Percentiles rank a stretch among this genome's conserved stretches.
These are phyloP conservation scores for Actias luna DNA, from an alignment of 2,888 invertebrate genomes.

Conservation along the genomic window DNA sequence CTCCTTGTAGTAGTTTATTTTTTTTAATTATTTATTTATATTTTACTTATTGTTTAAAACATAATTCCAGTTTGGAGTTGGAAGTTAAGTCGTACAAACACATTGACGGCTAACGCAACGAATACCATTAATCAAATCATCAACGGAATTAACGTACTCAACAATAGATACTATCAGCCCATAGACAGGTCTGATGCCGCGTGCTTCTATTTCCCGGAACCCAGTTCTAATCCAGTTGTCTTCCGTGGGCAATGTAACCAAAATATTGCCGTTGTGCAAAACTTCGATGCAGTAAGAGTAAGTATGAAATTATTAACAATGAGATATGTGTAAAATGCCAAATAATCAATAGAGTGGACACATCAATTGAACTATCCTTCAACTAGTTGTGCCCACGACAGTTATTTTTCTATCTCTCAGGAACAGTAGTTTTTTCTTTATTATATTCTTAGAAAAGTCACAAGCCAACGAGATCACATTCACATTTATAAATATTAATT, in stretches of 20 bases:
- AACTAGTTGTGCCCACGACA: too few relatives aligned
- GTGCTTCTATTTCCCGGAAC: slow-evolving; percentile 48
- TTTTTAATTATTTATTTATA: neutral
- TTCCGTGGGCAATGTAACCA: slow-evolving; percentile 49
- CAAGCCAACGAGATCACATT: too few relatives aligned
- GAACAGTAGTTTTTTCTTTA: too few relatives aligned
- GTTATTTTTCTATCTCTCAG: too few relatives aligned
- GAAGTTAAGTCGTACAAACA: slow-evolving; percentile 48
- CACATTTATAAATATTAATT: too few relatives aligned
- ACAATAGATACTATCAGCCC: slow-evolving; percentile 39
- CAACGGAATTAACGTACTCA: slow-evolving; percentile 31
- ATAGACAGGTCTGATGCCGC: slow-evolving; percentile 35
- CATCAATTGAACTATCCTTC: too few relatives aligned
- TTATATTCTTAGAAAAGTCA: too few relatives aligned
- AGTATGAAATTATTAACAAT: slow-evolving; percentile 13
- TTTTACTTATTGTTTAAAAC: neutral
- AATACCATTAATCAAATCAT: slow-evolving; percentile 30
- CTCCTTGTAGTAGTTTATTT: neutral
- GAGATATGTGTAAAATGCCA: neutral
- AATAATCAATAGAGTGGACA: neutral
- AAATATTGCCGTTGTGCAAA: slow-evolving; percentile 48
- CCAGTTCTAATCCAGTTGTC: slow-evolving; percentile 27
- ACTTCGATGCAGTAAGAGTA: slow-evolving; percentile 41
- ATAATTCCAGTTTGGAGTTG: slow-evolving; percentile 53
- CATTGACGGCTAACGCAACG: slow-evolving; percentile 27